phyloP scores from a whole-genome alignment of 2,113 vertebrate species.

The Hypocryptadius cinnamomeus region DNA sequence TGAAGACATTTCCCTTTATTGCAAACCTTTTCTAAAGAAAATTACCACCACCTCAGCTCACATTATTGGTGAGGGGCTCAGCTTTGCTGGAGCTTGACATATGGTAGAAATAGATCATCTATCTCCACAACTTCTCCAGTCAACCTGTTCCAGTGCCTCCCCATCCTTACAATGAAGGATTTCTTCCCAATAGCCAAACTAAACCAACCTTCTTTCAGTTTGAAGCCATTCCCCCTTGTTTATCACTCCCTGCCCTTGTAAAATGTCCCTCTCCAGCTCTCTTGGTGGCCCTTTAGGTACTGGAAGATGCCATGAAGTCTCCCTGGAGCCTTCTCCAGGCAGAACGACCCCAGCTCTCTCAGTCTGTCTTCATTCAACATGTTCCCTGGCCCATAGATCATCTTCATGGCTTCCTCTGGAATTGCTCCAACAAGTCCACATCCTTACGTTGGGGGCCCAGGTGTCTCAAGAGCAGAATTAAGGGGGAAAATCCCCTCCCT shows the following conservation, averaged over 20 bases:
- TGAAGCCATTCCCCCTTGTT: neutral
- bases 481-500: neutral
- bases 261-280: neutral
- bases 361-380: accelerated
- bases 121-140: neutral
- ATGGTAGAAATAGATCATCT: neutral
- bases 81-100: neutral
- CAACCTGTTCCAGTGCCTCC: neutral
- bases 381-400: accelerated
- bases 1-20: neutral
- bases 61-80: neutral
- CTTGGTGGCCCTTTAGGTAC: neutral
- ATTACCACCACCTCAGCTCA: neutral
- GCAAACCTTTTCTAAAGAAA: neutral
- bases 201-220: neutral
- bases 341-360: neutral
- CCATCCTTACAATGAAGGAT: neutral
- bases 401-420: neutral
- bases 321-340: neutral
- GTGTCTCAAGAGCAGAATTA: neutral
- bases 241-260: neutral
- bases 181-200: neutral
- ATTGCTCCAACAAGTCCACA: neutral
- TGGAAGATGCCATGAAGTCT: neutral
- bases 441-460: accelerated